Evolutionary conservation across 2,113 vertebrate genomes (phyloP).

Genomic region (Scatophagus argus): DNA sequence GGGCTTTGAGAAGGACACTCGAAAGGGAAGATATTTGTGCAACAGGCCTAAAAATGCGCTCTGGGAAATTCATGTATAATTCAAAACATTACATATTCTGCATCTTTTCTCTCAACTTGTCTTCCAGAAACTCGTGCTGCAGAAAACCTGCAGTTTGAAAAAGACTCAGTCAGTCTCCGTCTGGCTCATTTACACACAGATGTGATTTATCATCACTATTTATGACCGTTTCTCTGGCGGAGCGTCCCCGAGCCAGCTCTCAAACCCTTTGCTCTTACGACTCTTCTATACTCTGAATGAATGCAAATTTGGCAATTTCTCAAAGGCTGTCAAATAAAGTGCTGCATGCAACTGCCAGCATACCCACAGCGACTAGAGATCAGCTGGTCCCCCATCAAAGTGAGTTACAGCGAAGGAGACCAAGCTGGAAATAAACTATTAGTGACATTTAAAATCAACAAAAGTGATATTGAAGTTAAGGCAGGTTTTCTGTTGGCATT

Average conservation of each 20-base stretch:
- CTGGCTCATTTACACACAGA: conserved; percentile 44
- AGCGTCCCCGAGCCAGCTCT: conserved; percentile 29
- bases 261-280: conserved; percentile 4
- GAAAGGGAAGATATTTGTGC: conserved; percentile 2
- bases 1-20: conserved; percentile 20
- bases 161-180: conserved; percentile 17
- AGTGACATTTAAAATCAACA: neutral
- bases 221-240: conserved; percentile 26
- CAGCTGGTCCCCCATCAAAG: neutral
- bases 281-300: conserved; percentile 9
- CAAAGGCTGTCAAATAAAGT: conserved; percentile 22
- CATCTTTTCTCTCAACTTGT: neutral
- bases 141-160: conserved; percentile 29
- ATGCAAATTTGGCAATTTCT: conserved; percentile 35
- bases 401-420: neutral
- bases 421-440: neutral
- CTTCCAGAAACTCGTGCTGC: neutral
- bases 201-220: conserved; percentile 41
- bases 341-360: neutral
- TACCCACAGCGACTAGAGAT: conserved; percentile 4
- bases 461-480: neutral
- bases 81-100: neutral
- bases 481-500: neutral
- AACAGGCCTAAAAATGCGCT: neutral
- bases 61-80: neutral